phyloP scores from a whole-genome alignment of 1,140 invertebrate species.

The Mercenaria mercenaria region DNA sequence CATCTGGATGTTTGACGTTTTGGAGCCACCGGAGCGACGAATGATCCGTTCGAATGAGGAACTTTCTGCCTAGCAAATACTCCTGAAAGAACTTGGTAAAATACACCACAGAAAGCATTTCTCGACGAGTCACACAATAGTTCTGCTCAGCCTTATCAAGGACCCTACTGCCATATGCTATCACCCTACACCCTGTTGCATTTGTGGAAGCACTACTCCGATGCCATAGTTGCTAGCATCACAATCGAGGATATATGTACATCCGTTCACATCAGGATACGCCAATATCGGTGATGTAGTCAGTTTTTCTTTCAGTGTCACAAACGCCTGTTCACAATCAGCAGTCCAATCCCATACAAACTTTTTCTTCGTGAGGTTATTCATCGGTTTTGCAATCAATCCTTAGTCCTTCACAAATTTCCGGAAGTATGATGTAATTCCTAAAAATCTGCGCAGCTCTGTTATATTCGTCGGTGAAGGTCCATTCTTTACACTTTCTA shows the following conservation, averaged over 20 bases:
- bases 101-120: constrained; percentile 25
- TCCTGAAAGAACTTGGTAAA: constrained; percentile 51
- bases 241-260: constrained; percentile 20
- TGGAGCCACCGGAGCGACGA: constrained; percentile 28
- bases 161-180: constrained; percentile 55
- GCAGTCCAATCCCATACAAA: neutral
- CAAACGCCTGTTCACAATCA: constrained; percentile 40
- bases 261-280: constrained; percentile 30
- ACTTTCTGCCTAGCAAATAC: constrained; percentile 19
- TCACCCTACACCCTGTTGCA: constrained; percentile 26
- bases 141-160: constrained; percentile 10
- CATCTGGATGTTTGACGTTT: constrained; percentile 26
- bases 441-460: constrained; percentile 14
- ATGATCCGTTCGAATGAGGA: constrained; percentile 47
- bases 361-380: constrained; percentile 38
- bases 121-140: constrained; percentile 43
- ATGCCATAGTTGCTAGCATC: constrained; percentile 42
- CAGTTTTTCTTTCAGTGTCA: constrained; percentile 12
- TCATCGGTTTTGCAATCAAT: neutral
- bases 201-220: constrained; percentile 20
- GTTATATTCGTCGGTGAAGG: neutral
- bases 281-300: neutral
- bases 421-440: constrained; percentile 19
- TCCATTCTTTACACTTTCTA: neutral
- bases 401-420: constrained; percentile 44